phyloP scores from a whole-genome alignment of 2,888 invertebrate species.

The Oscheius onirici region DNA sequence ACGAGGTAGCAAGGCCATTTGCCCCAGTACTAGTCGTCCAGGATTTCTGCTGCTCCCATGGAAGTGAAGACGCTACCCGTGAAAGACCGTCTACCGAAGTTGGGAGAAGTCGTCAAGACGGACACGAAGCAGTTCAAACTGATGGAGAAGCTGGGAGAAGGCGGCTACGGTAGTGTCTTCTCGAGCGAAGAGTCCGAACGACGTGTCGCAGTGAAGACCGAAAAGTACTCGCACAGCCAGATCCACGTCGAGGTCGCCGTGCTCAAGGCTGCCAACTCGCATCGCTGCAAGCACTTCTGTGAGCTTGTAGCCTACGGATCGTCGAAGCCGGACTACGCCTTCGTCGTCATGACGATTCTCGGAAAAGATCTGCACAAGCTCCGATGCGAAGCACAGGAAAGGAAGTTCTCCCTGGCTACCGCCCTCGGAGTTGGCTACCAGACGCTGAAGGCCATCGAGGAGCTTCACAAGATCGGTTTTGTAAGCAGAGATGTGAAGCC shows the following conservation, averaged over 20 bases:
- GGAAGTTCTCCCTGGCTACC: constrained; percentile 55
- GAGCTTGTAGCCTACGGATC: constrained; percentile 57
- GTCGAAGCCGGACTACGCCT: constrained; percentile 54
- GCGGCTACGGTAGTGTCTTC: constrained; percentile 59
- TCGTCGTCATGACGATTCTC: constrained; percentile 58
- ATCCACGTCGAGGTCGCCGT: constrained; percentile 61
- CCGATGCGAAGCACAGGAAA: constrained; percentile 50
- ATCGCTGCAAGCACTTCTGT: constrained; percentile 57
- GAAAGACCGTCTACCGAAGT: constrained; percentile 16
- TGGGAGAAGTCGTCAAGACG: constrained; percentile 19
- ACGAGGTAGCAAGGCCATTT: no score
- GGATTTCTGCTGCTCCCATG: not conserved
- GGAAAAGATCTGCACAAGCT: constrained; percentile 61
- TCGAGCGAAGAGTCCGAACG: constrained; percentile 41
- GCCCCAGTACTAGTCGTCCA: no score
- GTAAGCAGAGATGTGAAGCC: constrained; percentile 64
- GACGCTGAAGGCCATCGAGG: constrained; percentile 59
- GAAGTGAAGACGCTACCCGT: not conserved
- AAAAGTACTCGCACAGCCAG: constrained; percentile 60
- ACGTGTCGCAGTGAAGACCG: constrained; percentile 57
- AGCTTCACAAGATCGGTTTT: constrained; percentile 58
- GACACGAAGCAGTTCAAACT: constrained; percentile 45
- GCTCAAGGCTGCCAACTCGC: constrained; percentile 47
- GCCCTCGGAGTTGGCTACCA: constrained; percentile 53
- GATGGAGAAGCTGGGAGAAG: constrained; percentile 54